These are phyloP conservation scores for Gymnobelideus leadbeateri DNA, from an alignment of 2,113 vertebrate genomes.

Conservation along the genomic window DNA sequence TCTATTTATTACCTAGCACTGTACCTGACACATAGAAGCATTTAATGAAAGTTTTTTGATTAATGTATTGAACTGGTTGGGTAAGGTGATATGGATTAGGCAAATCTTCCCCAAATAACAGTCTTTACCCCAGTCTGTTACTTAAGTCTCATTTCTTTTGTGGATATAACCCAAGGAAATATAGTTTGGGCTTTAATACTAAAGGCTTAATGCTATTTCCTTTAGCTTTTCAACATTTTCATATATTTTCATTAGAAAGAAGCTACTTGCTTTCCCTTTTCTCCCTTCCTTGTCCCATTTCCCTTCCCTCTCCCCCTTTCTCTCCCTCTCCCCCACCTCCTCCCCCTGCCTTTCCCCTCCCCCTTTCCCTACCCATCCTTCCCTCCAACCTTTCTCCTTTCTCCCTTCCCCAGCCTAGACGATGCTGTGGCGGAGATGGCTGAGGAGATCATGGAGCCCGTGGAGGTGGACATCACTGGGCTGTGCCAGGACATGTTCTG, in stretches of 20 bases:
- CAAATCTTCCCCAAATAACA: not conserved
- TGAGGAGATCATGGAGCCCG: too few species aligned
- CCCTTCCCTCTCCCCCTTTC: too few species aligned
- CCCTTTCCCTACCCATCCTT: too few species aligned
- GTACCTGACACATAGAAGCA: not conserved
- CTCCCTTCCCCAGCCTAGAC: too few species aligned
- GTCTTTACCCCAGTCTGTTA: not conserved
- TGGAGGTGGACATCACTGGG: too few species aligned
- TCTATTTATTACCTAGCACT: not conserved
- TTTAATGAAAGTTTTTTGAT: not conserved
- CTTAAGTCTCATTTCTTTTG: not conserved
- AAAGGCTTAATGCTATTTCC: not conserved
- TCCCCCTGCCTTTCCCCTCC: too few species aligned
- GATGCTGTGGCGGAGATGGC: too few species aligned
- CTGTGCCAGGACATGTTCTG: too few species aligned
- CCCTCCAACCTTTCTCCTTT: too few species aligned
- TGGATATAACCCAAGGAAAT: not conserved
- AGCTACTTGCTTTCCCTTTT: too few species aligned
- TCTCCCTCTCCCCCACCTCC: too few species aligned
- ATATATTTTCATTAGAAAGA: not conserved
- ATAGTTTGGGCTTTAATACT: not conserved
- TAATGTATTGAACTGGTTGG: not conserved
- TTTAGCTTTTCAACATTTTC: not conserved
- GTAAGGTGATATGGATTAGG: not conserved
- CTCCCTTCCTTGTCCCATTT: too few species aligned